A percentile compares a stretch with the other conserved stretches of the same genome.
Conservation (phyloP, 1,140 invertebrate species). For the Artemia franciscana region DNA sequence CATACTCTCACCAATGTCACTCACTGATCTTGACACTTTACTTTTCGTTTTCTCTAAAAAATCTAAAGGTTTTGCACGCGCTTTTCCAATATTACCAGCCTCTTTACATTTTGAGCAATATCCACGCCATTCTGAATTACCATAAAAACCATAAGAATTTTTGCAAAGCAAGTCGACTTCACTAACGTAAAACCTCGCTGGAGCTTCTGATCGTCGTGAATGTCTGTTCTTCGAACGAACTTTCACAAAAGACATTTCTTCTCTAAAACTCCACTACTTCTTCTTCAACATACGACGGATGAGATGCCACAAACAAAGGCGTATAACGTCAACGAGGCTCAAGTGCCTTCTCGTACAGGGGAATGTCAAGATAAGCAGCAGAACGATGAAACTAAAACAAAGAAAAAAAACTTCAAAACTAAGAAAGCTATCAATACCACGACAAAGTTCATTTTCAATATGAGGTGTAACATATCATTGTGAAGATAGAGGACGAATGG, state of each 20-base stretch:
- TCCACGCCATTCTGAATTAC: constrained; percentile 86
- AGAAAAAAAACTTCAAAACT: too few species aligned
- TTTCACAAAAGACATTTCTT: background rate
- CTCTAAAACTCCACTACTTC: background rate
- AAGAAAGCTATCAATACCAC: too few species aligned
- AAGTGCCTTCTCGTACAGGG: background rate
- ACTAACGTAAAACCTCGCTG: constrained; percentile 41
- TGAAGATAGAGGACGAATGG: too few species aligned
- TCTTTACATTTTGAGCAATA: constrained; percentile 72
- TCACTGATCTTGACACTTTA: background rate
- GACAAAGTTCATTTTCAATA: too few species aligned
- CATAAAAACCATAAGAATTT: constrained; percentile 86
- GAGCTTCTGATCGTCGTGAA: background rate
- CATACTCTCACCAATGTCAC: constrained; percentile 11
- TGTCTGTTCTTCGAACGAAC: background rate
- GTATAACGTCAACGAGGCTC: background rate
- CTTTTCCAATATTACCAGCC: constrained; percentile 2
- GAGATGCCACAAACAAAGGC: background rate
- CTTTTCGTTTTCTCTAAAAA: constrained; percentile 3
- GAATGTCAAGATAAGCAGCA: background rate
- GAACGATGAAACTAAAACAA: background rate
- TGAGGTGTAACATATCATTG: too few species aligned
- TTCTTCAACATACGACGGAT: background rate
- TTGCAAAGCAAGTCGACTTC: constrained; percentile 75
- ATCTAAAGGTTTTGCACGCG: background rate